Conservation (phyloP, 2,888 invertebrate genomes). For the Asteroscopus sphinx region DNA sequence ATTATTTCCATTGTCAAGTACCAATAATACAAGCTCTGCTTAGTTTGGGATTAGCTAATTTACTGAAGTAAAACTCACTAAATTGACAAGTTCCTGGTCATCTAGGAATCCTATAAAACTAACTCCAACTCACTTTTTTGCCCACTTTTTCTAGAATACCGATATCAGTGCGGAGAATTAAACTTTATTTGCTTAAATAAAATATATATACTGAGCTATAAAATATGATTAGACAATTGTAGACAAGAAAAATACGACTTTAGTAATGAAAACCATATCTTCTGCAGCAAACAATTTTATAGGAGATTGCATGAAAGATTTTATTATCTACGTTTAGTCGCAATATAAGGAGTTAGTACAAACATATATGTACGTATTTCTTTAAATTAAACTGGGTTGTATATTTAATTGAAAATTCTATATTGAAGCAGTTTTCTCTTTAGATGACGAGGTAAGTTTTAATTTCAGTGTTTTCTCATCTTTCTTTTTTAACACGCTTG, state of each 20-base stretch:
- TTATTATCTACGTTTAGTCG: conserved; percentile 40
- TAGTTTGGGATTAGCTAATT: too few relatives aligned
- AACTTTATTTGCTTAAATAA: conserved; percentile 44
- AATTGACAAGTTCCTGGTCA: background rate
- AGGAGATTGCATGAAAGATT: conserved; percentile 49
- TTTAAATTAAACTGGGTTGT: conserved; percentile 32
- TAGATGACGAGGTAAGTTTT: conserved; percentile 4
- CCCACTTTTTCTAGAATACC: conserved; percentile 14
- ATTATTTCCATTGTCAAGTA: too few relatives aligned
- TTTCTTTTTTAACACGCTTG: too few relatives aligned
- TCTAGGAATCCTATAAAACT: conserved; percentile 10
- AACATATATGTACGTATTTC: conserved; percentile 7
- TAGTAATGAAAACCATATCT: conserved; percentile 53
- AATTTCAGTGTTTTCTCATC: background rate
- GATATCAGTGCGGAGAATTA: conserved; percentile 28
- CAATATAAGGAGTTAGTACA: conserved; percentile 32
- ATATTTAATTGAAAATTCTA: conserved; percentile 20
- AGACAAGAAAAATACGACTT: conserved; percentile 38
- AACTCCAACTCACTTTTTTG: conserved; percentile 9
- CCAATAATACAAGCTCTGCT: too few relatives aligned
- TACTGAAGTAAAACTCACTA: too few relatives aligned
- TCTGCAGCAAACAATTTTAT: conserved; percentile 52
- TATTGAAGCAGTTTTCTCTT: conserved; percentile 3
- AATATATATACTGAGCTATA: conserved; percentile 43
- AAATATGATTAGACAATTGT: conserved; percentile 54